Evolutionary conservation across 2,797 vertebrate genomes (phyloP), one percentile per base, ranked within the genome.

Genomic region (Momotus momota): DNA sequence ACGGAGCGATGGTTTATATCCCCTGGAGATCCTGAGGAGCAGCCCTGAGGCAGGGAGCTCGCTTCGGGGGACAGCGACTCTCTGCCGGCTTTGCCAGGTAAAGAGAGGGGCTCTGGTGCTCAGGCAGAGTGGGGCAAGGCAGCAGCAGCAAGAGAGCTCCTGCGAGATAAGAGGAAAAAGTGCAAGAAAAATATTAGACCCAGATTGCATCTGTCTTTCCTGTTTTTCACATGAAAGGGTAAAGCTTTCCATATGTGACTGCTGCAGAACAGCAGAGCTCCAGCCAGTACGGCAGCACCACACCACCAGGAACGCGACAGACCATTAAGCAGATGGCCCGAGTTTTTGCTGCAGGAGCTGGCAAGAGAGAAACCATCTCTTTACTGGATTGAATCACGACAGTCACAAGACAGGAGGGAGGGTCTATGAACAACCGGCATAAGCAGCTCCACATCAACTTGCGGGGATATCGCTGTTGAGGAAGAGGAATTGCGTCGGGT

Each of bases 141-240:
- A 84, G 35, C 35, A 35, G 87, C 49, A 40, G 64, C 33, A 27
- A 48, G 46, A 83, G 25, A 74, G 43, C 70, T 90, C 70, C 67
- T 80, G 88, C 23, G 51, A 92, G 90, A 92, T 26, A 33, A 83
- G 61, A 91, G 65, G 27, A 49, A 33, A 62, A 77, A 27, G 26
- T 8, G 58, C 35, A 27, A 31, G 43, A 81, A 25, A 20, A 43
- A 21, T 27, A 81, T 77, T 19, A 81, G 71, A 29, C 51, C 49
- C 94, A 95, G 95, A 90, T 6, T 77, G 71, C 88, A 82, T n/a
- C 94, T 96, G 96, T 95, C 95, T 95, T 55, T 71, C 74, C 60
- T 33, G 8, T 80, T 97, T 95, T 81, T 54, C 93, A 49, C 91
- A 90, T 95, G 49, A 94, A 78, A 86, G 84, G 70, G 38, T 95